A percentile compares a stretch with the other conserved stretches of the same genome.
These are phyloP conservation scores for Rhopalosiphum maidis DNA, from an alignment of 1,140 invertebrate species.

Conservation along the genomic window DNA sequence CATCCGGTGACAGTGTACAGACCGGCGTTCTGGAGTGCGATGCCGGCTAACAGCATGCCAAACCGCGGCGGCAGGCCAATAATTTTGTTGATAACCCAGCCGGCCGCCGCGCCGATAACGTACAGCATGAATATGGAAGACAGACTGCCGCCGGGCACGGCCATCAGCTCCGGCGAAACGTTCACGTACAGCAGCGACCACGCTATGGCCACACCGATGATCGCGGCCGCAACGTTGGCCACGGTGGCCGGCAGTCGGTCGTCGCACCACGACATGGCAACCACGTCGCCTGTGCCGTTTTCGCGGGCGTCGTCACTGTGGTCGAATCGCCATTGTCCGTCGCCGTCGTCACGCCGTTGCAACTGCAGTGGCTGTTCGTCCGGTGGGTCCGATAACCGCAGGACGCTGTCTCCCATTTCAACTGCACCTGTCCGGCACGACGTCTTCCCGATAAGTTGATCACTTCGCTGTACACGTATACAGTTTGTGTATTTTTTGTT, in stretches of 20 bases:
- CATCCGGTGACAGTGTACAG: conserved; percentile 60
- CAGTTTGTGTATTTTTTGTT: neutral
- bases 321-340: neutral
- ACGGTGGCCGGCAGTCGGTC: conserved; percentile 33
- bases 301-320: neutral
- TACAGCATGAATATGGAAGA: conserved; percentile 59
- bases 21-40: conserved; percentile 60
- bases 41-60: conserved; percentile 61
- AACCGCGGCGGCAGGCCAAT: conserved; percentile 60
- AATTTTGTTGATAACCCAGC: conserved; percentile 54
- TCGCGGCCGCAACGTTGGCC: conserved; percentile 28
- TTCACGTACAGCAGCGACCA: conserved; percentile 57
- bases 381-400: neutral
- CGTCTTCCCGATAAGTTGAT: neutral
- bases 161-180: conserved; percentile 28
- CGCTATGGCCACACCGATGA: conserved; percentile 48
- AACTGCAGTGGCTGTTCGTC: neutral
- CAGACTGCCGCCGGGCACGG: conserved; percentile 58
- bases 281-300: neutral
- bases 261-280: neutral
- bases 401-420: neutral
- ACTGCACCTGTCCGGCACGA: neutral
- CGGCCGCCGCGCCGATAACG: conserved; percentile 50
- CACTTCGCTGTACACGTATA: neutral
- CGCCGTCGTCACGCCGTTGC: neutral